phyloP scores from a whole-genome alignment of 2,113 vertebrate genomes.

The Nothoprocta perdicaria region DNA sequence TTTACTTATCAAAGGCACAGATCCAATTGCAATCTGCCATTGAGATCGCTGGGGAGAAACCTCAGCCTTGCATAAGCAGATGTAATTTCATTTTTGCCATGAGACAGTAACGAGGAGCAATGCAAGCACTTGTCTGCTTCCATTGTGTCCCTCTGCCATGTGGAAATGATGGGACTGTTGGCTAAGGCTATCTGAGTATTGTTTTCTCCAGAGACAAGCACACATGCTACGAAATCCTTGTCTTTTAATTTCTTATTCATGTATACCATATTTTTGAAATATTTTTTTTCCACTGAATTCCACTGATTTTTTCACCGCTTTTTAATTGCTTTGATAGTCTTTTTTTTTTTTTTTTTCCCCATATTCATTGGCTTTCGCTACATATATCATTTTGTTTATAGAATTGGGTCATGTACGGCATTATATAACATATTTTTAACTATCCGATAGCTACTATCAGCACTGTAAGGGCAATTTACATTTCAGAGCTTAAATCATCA shows the following conservation, averaged over 20 bases:
- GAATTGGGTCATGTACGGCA: slow-evolving; percentile 29
- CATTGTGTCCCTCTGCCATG: neutral
- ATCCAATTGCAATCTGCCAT: neutral
- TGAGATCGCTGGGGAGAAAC: neutral
- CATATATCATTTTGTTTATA: slow-evolving; percentile 20
- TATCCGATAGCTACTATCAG: slow-evolving; percentile 19
- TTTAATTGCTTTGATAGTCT: neutral
- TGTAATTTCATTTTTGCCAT: neutral
- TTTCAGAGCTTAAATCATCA: slow-evolving; percentile 29
- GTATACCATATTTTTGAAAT: neutral
- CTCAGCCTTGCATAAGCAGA: neutral
- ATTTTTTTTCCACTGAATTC: neutral
- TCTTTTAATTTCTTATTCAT: slow-evolving; percentile 9
- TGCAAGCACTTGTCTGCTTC: neutral
- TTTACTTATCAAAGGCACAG: neutral
- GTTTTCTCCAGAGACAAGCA: neutral
- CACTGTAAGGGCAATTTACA: slow-evolving; percentile 30
- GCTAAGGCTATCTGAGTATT: neutral
- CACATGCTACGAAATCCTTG: neutral
- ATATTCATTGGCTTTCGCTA: neutral
- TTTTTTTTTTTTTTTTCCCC: neutral
- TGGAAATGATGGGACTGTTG: slow-evolving; percentile 5
- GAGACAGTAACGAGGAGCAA: neutral
- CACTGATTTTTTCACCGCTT: neutral
- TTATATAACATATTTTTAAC: slow-evolving; percentile 35